Percentiles rank a stretch among this genome's conserved stretches.
phyloP scores from a whole-genome alignment of 2,888 invertebrate species.

The Troglohyphantes excavatus region DNA sequence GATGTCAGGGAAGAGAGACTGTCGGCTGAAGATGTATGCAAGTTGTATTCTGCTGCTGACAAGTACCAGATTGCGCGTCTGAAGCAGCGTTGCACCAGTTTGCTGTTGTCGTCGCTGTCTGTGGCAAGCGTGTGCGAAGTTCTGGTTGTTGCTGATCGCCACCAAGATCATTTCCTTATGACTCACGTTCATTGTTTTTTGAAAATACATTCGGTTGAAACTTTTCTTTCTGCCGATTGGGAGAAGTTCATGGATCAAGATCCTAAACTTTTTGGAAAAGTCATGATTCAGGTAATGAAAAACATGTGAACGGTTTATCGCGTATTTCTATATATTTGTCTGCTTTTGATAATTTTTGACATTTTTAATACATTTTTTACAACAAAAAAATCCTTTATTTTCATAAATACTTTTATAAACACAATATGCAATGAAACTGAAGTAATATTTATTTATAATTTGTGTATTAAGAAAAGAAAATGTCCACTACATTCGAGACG shows the following conservation, averaged over 20 bases:
- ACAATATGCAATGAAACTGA: too few relatives aligned
- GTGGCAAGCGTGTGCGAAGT: background rate
- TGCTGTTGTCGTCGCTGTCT: background rate
- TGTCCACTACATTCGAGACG: too few relatives aligned
- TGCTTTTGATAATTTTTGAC: too few relatives aligned
- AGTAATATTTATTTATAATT: too few relatives aligned
- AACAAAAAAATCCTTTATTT: too few relatives aligned
- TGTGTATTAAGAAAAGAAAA: too few relatives aligned
- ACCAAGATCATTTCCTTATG: background rate
- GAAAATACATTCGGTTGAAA: background rate
- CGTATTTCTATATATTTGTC: too few relatives aligned
- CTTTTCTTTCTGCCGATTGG: background rate
- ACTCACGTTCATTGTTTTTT: background rate
- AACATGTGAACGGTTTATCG: too few relatives aligned
- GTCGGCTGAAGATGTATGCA: background rate
- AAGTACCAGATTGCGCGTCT: constrained; percentile 4
- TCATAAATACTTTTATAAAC: too few relatives aligned
- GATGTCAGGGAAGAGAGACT: background rate
- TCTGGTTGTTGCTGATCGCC: background rate
- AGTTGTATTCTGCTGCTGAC: constrained; percentile 30
- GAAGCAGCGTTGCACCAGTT: background rate
- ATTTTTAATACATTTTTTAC: too few relatives aligned
- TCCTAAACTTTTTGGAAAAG: background rate
- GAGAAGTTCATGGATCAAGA: background rate
- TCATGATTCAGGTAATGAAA: background rate